Base-by-base conservation (phyloP, 2,888 invertebrate species). In the Miltochrista miniata region DNA sequence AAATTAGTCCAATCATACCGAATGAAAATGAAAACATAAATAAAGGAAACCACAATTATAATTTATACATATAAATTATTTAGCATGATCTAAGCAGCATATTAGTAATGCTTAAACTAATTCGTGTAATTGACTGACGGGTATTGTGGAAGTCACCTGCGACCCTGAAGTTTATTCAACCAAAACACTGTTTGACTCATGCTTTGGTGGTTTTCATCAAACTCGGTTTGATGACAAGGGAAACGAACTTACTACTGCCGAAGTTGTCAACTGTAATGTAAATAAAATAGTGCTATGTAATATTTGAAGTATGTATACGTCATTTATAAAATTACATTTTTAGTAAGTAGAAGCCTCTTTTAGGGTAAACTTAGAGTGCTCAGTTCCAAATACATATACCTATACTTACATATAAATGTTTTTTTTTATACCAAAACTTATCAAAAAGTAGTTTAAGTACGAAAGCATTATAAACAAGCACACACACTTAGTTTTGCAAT, bases 111-210 rank as follows among this genome's bases (percentile, higher is more conserved):
- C 29, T 47, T 44, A 45, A 57, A 54, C 53, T 58, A 66, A 70
- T 62, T 63, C 11, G 31, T 31, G 8, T 24, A 24, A 24, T 24
- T 24, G 69, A 56, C 24, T 8, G 54, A 52, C 55, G 29, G 54
- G 59, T 65, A 42, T 49, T 58, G 48, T 54, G 42, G 51, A 47
- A 64, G 49, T 59, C 46, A 50, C 46, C 13, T n/a, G 48, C 54
- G 63, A 51, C 65, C 70, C 51, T 69, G 70, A 54, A 18, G 59
- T 50, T 51, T 65, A 43, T 66, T 62, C 70, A 66, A 66, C 65
- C 67, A 66, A 59, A 66, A 69, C 67, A 66, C 59, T 48, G 49
- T 42, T 57, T 66, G 65, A 66, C 67, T 66, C 65, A 66, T 48
- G 56, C 40, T 15, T 31, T 44, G 54, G 58, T 41, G 44, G 53